These are phyloP conservation scores for Aleiodes testaceus DNA, from an alignment of 2,888 invertebrate species.

Conservation along the genomic window DNA sequence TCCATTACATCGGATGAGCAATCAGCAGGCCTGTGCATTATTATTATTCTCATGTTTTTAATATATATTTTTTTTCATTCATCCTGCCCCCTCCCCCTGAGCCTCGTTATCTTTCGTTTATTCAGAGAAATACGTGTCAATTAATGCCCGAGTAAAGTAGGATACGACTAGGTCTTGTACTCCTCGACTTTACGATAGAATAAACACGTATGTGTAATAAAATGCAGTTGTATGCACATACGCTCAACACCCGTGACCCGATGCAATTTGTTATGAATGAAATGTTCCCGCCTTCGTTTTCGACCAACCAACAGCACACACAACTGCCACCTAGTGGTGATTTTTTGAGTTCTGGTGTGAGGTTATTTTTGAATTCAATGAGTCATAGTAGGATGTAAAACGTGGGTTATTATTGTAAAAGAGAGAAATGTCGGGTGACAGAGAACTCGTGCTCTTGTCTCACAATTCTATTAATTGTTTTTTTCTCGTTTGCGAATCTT, in stretches of 20 bases:
- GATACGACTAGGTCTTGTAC: too few relatives aligned
- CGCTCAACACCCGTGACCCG: slow-evolving; percentile 29
- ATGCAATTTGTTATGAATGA: slow-evolving; percentile 48
- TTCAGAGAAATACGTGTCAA: neutral
- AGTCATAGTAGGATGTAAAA: slow-evolving; percentile 9
- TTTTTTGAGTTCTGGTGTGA: neutral
- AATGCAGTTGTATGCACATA: slow-evolving; percentile 18
- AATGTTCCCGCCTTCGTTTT: slow-evolving; percentile 17
- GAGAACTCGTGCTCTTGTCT: neutral
- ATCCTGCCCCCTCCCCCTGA: neutral
- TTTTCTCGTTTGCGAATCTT: neutral
- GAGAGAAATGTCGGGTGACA: neutral
- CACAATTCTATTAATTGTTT: neutral
- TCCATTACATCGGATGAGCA: slow-evolving; percentile 14
- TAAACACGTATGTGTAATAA: slow-evolving; percentile 35
- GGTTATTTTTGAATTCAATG: slow-evolving; percentile 28
- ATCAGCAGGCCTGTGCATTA: neutral
- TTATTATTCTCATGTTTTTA: neutral
- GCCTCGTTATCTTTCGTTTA: neutral
- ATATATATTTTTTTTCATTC: neutral
- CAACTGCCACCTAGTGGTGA: slow-evolving; percentile 23
- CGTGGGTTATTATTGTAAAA: slow-evolving; percentile 4
- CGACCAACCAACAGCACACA: neutral
- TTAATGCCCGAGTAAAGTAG: neutral
- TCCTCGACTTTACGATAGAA: slow-evolving; percentile 10